Percentiles rank a stretch among this genome's conserved stretches.
phyloP scores from a whole-genome alignment of 2,797 vertebrate species.

The Gobionotothen gibberifrons region DNA sequence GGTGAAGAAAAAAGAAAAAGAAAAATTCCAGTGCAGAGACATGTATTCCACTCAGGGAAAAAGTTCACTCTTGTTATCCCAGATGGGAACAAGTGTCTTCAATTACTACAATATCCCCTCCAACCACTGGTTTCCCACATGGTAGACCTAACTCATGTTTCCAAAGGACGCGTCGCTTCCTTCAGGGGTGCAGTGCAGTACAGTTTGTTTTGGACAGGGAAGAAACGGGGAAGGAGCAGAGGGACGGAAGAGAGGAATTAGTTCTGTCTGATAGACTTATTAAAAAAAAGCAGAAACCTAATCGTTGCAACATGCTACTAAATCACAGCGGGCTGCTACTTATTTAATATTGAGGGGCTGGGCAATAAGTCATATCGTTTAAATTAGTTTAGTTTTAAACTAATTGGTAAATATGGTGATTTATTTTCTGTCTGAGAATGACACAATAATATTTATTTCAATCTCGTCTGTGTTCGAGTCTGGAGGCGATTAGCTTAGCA shows the following conservation, averaged over 20 bases:
- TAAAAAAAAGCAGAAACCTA: conserved; percentile 27
- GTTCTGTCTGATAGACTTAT: conserved; percentile 50
- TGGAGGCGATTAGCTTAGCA: neutral
- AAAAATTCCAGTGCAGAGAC: conserved; percentile 27
- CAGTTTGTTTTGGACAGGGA: conserved; percentile 53
- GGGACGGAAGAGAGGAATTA: conserved; percentile 49
- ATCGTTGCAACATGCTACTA: conserved; percentile 44
- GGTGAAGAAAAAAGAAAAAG: conserved; percentile 27
- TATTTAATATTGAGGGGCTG: neutral
- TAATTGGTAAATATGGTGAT: neutral
- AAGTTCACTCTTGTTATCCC: conserved; percentile 40
- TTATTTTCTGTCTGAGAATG: neutral
- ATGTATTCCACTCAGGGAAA: conserved; percentile 17
- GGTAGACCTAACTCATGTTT: conserved; percentile 69
- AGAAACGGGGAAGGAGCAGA: conserved; percentile 50
- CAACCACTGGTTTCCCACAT: conserved; percentile 35
- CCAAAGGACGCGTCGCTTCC: conserved; percentile 79
- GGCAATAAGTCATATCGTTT: neutral
- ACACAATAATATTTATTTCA: neutral
- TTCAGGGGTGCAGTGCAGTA: conserved; percentile 60
- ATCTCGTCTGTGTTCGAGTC: neutral
- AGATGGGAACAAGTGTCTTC: conserved; percentile 42
- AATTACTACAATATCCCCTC: conserved; percentile 21
- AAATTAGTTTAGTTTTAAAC: neutral
- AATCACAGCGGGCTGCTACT: conserved; percentile 22